These are phyloP conservation scores for Xiphophorus maculatus DNA, from an alignment of 2,113 vertebrate genomes.

Conservation along the genomic window DNA sequence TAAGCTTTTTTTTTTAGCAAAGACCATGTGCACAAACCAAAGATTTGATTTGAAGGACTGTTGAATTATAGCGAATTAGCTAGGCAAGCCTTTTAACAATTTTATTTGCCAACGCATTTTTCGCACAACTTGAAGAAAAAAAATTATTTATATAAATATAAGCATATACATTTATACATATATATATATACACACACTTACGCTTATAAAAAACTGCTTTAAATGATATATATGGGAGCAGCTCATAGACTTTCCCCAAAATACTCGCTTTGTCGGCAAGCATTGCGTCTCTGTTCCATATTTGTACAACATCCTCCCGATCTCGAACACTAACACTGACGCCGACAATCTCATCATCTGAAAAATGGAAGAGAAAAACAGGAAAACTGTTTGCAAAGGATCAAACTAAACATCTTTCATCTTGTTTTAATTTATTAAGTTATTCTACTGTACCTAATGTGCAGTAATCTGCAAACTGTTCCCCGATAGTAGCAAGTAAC, in stretches of 20 bases:
- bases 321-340: slow-evolving; percentile 93
- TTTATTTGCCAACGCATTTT: too few relatives aligned
- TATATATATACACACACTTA: slow-evolving; percentile 77
- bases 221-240: slow-evolving; percentile 90
- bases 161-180: too few relatives aligned
- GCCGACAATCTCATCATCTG: slow-evolving; percentile 95
- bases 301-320: slow-evolving; percentile 92
- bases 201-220: slow-evolving; percentile 98
- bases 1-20: too few relatives aligned
- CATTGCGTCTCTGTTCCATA: slow-evolving; percentile 93
- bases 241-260: slow-evolving; percentile 90
- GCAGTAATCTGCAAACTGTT: slow-evolving; percentile 92
- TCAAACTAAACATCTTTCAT: neutral
- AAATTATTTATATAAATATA: neutral
- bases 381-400: neutral
- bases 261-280: slow-evolving; percentile 88
- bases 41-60: too few relatives aligned
- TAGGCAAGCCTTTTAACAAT: too few relatives aligned
- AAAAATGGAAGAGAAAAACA: neutral
- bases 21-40: too few relatives aligned
- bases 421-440: neutral
- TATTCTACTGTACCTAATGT: slow-evolving; percentile 83
- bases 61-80: too few relatives aligned
- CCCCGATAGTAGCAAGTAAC: slow-evolving; percentile 91
- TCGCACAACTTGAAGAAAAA: too few relatives aligned